Evolutionary conservation across 2,888 invertebrate genomes (phyloP).

Genomic region (Ormyrus pomaceus): DNA sequence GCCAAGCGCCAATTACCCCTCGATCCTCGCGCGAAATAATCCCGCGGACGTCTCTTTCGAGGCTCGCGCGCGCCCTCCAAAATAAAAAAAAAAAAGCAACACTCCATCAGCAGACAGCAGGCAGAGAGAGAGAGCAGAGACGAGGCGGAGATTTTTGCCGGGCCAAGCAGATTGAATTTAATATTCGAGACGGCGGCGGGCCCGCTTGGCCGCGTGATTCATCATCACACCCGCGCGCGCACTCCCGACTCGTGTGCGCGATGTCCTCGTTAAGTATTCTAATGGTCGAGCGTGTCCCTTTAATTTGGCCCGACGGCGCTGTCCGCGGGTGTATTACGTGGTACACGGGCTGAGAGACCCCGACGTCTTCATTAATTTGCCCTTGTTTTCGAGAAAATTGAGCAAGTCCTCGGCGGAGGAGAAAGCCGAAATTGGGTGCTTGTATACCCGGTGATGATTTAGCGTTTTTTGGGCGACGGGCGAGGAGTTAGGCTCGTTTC

Average conservation of each 20-base stretch:
- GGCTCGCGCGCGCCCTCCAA: background rate
- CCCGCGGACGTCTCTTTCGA: too few species aligned
- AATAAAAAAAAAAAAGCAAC: background rate
- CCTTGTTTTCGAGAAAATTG: constrained; percentile 20
- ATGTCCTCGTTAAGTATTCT: constrained; percentile 75
- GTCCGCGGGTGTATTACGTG: too few species aligned
- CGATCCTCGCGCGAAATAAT: too few species aligned
- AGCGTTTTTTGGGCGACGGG: too few species aligned
- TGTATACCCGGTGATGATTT: too few species aligned
- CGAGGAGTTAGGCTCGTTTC: too few species aligned
- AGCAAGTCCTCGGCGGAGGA: too few species aligned
- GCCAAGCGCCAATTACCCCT: too few species aligned
- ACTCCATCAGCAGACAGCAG: background rate
- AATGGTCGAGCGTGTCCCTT: constrained; percentile 64
- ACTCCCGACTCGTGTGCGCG: constrained; percentile 59
- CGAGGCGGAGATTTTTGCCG: constrained; percentile 44
- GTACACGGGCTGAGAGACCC: background rate
- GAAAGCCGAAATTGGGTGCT: too few species aligned
- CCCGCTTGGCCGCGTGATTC: constrained; percentile 69
- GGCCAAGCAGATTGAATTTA: constrained; percentile 53
- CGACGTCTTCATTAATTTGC: constrained; percentile 53
- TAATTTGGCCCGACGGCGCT: constrained; percentile 41
- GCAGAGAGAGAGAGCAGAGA: constrained; percentile 2
- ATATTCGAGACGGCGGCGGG: constrained; percentile 52
- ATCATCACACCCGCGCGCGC: constrained; percentile 74